Base-by-base conservation (phyloP, 1,140 invertebrate species). In the Hyles vespertilio region DNA sequence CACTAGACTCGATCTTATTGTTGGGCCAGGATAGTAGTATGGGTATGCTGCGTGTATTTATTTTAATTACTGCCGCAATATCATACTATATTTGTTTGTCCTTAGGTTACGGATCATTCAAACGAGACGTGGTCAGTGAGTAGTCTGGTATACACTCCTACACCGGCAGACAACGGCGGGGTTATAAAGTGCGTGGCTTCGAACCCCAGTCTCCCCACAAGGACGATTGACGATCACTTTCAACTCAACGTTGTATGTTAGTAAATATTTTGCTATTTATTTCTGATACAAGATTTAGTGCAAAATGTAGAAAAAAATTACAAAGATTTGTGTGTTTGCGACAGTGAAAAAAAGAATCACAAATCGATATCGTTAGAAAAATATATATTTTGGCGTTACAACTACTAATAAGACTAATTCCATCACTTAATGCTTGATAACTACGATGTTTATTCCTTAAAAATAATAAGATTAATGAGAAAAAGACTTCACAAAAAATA, bases 191-290 rank as follows among this genome's bases (percentile, higher is more conserved):
- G 96, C 79, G 92, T 94, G 46, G 96, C 95, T 2, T 92, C 94
- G 67, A 98, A 97, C 90, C 93, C 94, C 1, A 89, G 90, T 48
- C 89, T 97, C 45, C 91, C 92, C 12, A 91, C 91, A n/a, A 92
- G 93, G 54, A 92, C 91, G 40, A 90, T 96, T 44, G 95, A 97
- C 70, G 95, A 97, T 74, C 92, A 92, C 53, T 92, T 96, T 69
- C 91, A 91, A 67, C 90, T 97, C 56, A 96, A 96, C 82, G 94
- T 97, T 76, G 94, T 96, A 77, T 97, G 96, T 96, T 91, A 96
- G 95, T 95, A 77, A 71, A 2, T 54, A 2, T 43, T 40, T 40
- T 5, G 8, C 8, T 40, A 40, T 40, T 40, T 40, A 40, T 40
- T 40, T 22, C 22, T 40, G 8, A 40, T 8, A 40, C 36, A 8